phyloP scores from a whole-genome alignment of 1,140 invertebrate species.

The Euura lappo region DNA sequence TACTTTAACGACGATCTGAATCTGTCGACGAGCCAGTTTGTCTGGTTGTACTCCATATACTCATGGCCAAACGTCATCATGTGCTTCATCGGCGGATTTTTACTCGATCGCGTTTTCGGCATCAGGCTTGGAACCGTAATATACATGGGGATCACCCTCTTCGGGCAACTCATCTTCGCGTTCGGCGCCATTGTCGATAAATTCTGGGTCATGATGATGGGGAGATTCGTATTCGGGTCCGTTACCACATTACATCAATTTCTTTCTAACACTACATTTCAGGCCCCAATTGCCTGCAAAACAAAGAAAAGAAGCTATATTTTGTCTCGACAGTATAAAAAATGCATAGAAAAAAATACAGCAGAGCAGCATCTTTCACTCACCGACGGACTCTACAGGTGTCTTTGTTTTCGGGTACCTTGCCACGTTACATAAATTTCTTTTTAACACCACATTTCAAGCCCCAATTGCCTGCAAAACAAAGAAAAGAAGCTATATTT shows the following conservation, averaged over 20 bases:
- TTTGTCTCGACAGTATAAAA: no score
- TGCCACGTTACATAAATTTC: no score
- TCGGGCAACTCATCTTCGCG: conserved; percentile 90
- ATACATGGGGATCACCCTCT: conserved; percentile 82
- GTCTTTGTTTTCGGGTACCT: no score
- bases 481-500: no score
- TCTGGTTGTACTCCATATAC: conserved; percentile 92
- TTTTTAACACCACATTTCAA: no score
- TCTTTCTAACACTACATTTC: conserved; percentile 18
- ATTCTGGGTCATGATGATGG: conserved; percentile 93
- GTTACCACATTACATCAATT: conserved; percentile 31
- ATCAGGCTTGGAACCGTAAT: conserved; percentile 91
- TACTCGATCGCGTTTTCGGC: conserved; percentile 94
- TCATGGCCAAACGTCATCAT: conserved; percentile 98
- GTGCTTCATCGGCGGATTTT: conserved; percentile 94
- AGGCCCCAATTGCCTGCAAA: conserved; percentile 5
- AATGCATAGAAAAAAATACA: no score
- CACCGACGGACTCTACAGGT: no score
- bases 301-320: neutral
- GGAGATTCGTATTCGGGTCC: conserved; percentile 95
- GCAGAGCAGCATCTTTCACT: no score
- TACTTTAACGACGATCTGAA: conserved; percentile 84
- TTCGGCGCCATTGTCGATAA: conserved; percentile 78
- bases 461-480: no score
- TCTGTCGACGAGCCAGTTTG: conserved; percentile 83